These are phyloP conservation scores for Acleris emargana DNA, from an alignment of 2,888 invertebrate genomes.

Conservation along the genomic window DNA sequence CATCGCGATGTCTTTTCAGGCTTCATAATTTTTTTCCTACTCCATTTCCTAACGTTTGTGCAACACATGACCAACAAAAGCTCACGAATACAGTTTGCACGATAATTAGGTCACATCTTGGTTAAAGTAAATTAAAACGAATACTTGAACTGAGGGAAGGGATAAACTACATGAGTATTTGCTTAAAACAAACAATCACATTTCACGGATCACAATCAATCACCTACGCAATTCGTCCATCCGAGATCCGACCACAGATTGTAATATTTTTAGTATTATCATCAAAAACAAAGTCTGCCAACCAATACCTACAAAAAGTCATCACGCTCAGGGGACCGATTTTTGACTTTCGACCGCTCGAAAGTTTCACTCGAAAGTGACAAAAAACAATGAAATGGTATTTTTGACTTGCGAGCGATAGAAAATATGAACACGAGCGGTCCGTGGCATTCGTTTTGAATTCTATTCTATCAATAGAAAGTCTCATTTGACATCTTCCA, in stretches of 20 bases:
- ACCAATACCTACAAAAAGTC: too few relatives aligned
- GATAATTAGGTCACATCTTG: slow-evolving; percentile 52
- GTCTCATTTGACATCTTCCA: too few relatives aligned
- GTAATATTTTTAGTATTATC: too few relatives aligned
- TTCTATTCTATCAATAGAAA: too few relatives aligned
- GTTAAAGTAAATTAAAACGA: slow-evolving; percentile 39
- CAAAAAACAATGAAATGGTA: too few relatives aligned
- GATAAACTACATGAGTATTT: slow-evolving; percentile 18
- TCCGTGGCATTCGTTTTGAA: too few relatives aligned
- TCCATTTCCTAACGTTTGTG: slow-evolving; percentile 55
- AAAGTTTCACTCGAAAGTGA: too few relatives aligned
- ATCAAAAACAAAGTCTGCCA: too few relatives aligned
- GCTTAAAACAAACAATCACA: slow-evolving; percentile 21
- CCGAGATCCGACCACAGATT: slow-evolving; percentile 28
- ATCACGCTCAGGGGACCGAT: too few relatives aligned
- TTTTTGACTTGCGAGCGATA: too few relatives aligned
- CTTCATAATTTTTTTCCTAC: slow-evolving; percentile 67
- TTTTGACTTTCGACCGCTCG: too few relatives aligned
- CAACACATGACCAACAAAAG: slow-evolving; percentile 52
- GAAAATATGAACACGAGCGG: too few relatives aligned
- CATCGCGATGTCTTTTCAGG: slow-evolving; percentile 62
- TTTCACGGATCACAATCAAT: slow-evolving; percentile 27
- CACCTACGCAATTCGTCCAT: slow-evolving; percentile 35
- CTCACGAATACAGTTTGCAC: slow-evolving; percentile 30
- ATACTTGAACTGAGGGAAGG: slow-evolving; percentile 45